These are phyloP conservation scores for Trissolcus japonicus DNA, from an alignment of 2,888 invertebrate species.

Conservation along the genomic window DNA sequence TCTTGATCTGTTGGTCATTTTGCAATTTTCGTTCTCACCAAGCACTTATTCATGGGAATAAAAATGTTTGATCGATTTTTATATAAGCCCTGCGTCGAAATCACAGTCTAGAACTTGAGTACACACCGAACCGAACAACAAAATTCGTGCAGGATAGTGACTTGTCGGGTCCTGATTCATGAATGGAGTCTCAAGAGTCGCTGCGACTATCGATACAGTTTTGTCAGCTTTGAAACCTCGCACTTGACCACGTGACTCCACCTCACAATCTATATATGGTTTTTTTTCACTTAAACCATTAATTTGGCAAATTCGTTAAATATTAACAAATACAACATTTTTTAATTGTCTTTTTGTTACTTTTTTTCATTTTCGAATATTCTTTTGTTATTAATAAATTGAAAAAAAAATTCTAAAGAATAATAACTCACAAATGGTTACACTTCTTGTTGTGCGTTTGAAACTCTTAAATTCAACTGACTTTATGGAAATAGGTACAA, in stretches of 20 bases:
- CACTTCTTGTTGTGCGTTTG: too few relatives aligned
- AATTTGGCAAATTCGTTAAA: too few relatives aligned
- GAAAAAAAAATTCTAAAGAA: too few relatives aligned
- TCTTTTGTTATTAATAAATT: too few relatives aligned
- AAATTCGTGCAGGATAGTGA: constrained; percentile 17
- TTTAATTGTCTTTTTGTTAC: too few relatives aligned
- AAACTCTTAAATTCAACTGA: too few relatives aligned
- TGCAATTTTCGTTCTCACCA: background rate
- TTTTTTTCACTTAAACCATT: too few relatives aligned
- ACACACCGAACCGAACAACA: background rate
- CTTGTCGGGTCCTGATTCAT: constrained; percentile 38
- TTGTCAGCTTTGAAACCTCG: constrained; percentile 35
- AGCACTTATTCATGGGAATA: background rate
- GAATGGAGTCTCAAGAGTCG: constrained; percentile 29
- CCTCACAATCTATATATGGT: background rate
- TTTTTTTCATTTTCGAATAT: too few relatives aligned
- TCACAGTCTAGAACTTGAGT: too few relatives aligned
- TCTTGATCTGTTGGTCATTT: constrained; percentile 5
- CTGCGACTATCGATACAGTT: constrained; percentile 30
- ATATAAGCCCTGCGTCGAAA: background rate
- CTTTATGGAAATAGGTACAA: too few relatives aligned
- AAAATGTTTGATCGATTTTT: background rate
- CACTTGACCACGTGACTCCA: constrained; percentile 26
- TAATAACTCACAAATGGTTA: too few relatives aligned
- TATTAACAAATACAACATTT: too few relatives aligned